phyloP scores from a whole-genome alignment of 1,140 invertebrate species.

The Copidosoma floridanum region DNA sequence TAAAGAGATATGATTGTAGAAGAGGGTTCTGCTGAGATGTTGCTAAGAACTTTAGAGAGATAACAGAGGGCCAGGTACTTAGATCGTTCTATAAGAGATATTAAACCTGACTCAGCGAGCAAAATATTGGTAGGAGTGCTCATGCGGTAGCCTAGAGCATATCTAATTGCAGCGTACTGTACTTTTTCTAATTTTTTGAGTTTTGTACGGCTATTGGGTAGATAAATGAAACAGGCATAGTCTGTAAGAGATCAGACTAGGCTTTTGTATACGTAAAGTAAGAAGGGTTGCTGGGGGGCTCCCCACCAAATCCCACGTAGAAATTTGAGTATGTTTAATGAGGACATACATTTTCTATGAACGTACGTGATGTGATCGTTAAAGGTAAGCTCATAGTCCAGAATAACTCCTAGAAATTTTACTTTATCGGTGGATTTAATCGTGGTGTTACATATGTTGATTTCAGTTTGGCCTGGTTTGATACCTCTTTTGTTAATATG shows the following conservation, averaged over 20 bases:
- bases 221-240: not conserved
- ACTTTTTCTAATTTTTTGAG: not conserved
- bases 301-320: conserved; percentile 20
- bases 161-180: conserved; percentile 2
- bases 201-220: not conserved
- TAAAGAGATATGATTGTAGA: too few species aligned
- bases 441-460: not conserved
- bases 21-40: too few species aligned
- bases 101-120: too few species aligned
- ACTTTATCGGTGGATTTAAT: not conserved
- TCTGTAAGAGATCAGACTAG: conserved; percentile 19
- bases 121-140: too few species aligned
- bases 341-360: not conserved
- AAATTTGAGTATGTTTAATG: conserved; percentile 14
- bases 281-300: conserved; percentile 14
- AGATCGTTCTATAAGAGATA: too few species aligned
- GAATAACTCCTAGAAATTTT: not conserved
- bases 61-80: too few species aligned
- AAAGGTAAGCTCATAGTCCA: conserved; percentile 24
- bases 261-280: conserved; percentile 16
- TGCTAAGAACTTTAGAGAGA: too few species aligned
- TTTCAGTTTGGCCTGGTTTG: too few species aligned
- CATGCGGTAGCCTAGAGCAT: too few species aligned
- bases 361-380: conserved; percentile 13
- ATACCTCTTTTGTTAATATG: too few species aligned